phyloP scores from a whole-genome alignment of 2,888 invertebrate species.

The Tinea semifulvella region DNA sequence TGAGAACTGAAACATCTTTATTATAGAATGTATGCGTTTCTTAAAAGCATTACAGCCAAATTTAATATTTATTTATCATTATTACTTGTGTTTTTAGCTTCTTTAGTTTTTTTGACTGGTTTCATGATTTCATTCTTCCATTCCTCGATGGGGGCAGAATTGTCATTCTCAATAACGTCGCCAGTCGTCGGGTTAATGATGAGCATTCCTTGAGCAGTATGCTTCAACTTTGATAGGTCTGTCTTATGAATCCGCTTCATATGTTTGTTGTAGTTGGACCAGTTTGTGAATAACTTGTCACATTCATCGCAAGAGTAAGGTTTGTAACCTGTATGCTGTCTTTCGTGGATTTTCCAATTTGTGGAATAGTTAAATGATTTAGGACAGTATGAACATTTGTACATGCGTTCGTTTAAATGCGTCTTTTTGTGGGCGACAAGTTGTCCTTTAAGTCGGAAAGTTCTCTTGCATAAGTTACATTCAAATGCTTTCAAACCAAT shows the following conservation, averaged over 20 bases:
- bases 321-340: constrained; percentile 21
- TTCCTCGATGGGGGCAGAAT: too few relatives aligned
- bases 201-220: too few relatives aligned
- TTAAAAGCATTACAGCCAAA: background rate
- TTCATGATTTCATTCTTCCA: too few relatives aligned
- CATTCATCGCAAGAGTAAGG: constrained; percentile 21
- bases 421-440: constrained; percentile 79
- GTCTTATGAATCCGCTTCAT: constrained; percentile 21
- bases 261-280: constrained; percentile 24
- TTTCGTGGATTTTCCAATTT: constrained; percentile 53
- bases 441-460: constrained; percentile 73
- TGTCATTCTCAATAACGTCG: too few relatives aligned
- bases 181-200: too few relatives aligned
- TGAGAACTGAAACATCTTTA: too few relatives aligned
- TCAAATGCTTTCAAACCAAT: constrained; percentile 49
- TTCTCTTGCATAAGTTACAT: constrained; percentile 51
- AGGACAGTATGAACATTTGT: constrained; percentile 77
- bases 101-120: too few relatives aligned
- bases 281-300: constrained; percentile 20
- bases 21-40: too few relatives aligned
- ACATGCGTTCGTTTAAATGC: constrained; percentile 82
- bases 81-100: background rate
- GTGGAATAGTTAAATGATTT: constrained; percentile 81
- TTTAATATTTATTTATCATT: background rate
- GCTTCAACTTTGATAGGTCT: too few relatives aligned